A percentile compares a stretch with the other conserved stretches of the same genome.
phyloP scores from a whole-genome alignment of 2,113 vertebrate genomes.

The Paraplagusia blochii region DNA sequence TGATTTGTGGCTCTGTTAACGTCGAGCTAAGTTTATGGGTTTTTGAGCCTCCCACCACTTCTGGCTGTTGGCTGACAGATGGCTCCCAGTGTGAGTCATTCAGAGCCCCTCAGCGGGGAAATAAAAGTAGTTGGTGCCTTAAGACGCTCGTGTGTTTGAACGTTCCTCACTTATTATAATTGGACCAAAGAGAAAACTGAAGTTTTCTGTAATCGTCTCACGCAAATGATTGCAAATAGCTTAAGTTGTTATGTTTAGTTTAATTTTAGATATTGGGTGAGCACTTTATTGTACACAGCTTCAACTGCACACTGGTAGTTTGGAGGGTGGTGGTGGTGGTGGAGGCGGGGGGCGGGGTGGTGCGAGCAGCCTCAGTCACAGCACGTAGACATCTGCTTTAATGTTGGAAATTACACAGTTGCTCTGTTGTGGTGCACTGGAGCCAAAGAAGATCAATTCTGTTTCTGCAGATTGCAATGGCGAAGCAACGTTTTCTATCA shows the following conservation, averaged over 20 bases:
- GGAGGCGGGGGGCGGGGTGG: background rate
- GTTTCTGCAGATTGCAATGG: background rate
- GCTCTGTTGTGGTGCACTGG: background rate
- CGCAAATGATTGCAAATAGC: background rate
- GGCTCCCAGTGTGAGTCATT: constrained; percentile 21
- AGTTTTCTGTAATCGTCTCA: background rate
- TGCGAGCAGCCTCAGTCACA: constrained; percentile 6
- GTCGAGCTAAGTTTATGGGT: background rate
- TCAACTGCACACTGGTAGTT: background rate
- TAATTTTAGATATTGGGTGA: no score
- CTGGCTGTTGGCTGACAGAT: constrained; percentile 40
- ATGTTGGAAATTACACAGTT: background rate
- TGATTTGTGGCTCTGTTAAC: background rate
- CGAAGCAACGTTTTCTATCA: background rate
- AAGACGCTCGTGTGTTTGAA: constrained; percentile 13
- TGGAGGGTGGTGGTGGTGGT: background rate
- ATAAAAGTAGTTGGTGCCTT: background rate
- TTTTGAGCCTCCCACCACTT: background rate
- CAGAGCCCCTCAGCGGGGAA: constrained; percentile 25
- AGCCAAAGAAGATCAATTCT: background rate
- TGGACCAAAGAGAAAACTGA: background rate
- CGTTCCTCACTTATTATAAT: constrained; percentile 9
- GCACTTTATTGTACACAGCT: background rate
- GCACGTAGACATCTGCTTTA: constrained; percentile 3
- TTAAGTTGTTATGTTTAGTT: no score